phyloP scores from a whole-genome alignment of 1,140 invertebrate genomes.

The Gryllus bimaculatus region DNA sequence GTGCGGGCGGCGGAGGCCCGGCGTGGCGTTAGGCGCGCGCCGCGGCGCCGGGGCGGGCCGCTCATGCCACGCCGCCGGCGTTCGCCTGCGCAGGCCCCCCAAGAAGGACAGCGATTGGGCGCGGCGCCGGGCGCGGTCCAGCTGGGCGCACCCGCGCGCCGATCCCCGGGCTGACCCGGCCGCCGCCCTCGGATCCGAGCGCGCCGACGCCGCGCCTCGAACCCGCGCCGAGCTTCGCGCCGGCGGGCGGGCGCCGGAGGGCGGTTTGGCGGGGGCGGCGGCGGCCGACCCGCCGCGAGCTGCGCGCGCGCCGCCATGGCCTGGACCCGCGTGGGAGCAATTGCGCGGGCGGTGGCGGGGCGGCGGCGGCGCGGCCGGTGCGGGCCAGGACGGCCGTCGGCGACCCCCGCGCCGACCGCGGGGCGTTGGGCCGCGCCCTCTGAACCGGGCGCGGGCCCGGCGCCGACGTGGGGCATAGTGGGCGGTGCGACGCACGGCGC shows the following conservation, averaged over 20 bases:
- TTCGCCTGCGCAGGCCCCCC: conserved; percentile 20
- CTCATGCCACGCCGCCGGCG: background rate
- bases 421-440: conserved; percentile 39
- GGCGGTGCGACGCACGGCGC: conserved; percentile 44
- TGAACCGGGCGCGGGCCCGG: conserved; percentile 36
- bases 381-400: conserved; percentile 30
- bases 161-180: background rate
- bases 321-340: conserved; percentile 55
- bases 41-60: too few relatives aligned
- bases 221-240: background rate
- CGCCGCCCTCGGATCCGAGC: background rate
- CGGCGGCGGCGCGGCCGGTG: background rate
- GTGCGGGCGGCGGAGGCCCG: conserved; percentile 33
- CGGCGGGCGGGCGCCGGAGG: conserved; percentile 19
- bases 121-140: conserved; percentile 26
- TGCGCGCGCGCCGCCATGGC: conserved; percentile 27
- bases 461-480: conserved; percentile 56
- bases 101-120: conserved; percentile 35
- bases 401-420: conserved; percentile 53
- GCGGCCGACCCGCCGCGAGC: conserved; percentile 37
- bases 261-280: conserved; percentile 27
- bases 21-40: conserved; percentile 26
- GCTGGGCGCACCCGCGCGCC: background rate
- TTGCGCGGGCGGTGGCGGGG: conserved; percentile 35
- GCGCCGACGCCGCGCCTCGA: background rate